Evolutionary conservation across 2,797 vertebrate genomes (phyloP).

Genomic region (Neosilurus hyrtlii): DNA sequence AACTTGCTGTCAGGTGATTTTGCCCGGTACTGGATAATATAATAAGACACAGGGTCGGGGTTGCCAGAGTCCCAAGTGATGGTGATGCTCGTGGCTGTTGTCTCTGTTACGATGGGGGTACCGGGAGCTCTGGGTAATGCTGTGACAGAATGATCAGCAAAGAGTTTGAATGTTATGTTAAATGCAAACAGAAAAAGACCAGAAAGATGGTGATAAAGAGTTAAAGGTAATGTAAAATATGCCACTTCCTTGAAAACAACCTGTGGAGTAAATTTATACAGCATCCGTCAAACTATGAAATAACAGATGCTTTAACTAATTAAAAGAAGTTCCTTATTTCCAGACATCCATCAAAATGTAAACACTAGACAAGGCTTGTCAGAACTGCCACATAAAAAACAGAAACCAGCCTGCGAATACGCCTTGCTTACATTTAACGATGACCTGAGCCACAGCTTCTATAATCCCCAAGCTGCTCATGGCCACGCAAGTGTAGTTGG

Average conservation of each 20-base stretch:
- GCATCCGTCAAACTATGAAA: neutral
- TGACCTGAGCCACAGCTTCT: constrained; percentile 90
- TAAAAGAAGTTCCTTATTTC: constrained; percentile 2
- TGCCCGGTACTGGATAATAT: constrained; percentile 95
- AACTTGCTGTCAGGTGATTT: constrained; percentile 93
- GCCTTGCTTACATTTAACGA: constrained; percentile 91
- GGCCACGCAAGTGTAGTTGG: constrained; percentile 97
- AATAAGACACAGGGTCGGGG: constrained; percentile 93
- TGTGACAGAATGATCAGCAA: constrained; percentile 56
- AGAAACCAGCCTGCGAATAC: neutral
- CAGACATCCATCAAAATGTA: neutral
- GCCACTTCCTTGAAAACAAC: neutral
- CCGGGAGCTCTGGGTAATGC: constrained; percentile 95
- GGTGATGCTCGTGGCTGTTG: constrained; percentile 95
- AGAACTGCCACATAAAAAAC: neutral
- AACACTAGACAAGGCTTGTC: neutral
- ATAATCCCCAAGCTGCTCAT: constrained; percentile 98
- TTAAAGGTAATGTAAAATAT: neutral
- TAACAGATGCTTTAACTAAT: constrained; percentile 29
- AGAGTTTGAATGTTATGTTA: neutral
- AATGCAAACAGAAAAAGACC: neutral
- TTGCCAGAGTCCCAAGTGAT: constrained; percentile 99
- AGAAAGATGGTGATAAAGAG: neutral
- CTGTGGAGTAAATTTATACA: neutral
- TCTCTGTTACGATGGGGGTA: constrained; percentile 91